Conservation (phyloP, 2,113 vertebrate species). For the Dissostichus mawsoni region DNA sequence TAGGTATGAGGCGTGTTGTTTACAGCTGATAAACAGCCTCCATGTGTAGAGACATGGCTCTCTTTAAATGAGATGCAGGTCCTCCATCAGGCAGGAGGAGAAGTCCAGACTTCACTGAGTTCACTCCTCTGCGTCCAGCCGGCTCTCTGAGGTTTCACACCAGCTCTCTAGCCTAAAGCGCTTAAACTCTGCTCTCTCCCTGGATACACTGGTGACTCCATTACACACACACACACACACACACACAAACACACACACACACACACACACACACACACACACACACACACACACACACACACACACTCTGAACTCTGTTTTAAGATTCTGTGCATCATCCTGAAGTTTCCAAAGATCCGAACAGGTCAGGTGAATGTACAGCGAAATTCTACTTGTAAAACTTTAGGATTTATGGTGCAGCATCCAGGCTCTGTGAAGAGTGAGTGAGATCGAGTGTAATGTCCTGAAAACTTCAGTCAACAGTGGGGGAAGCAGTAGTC, state of each 20-base stretch:
- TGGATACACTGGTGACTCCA: conserved; percentile 8
- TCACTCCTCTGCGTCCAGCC: not conserved
- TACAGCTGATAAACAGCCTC: not conserved
- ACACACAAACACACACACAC: not conserved
- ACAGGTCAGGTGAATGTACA: not conserved
- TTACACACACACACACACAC: conserved; percentile 20
- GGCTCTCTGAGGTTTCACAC: conserved; percentile 22
- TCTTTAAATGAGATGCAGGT: not conserved
- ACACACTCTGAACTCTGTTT: conserved; percentile 8
- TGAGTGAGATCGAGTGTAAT: too few relatives aligned
- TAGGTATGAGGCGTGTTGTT: too few relatives aligned
- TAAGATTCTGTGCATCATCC: conserved; percentile 21
- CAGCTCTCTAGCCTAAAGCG: conserved; percentile 35
- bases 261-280: not conserved
- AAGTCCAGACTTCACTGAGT: not conserved
- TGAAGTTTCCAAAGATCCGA: conserved; percentile 42
- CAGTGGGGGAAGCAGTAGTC: too few relatives aligned
- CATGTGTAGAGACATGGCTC: not conserved
- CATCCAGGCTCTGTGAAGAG: not conserved
- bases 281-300: not conserved
- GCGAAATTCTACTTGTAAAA: conserved; percentile 6
- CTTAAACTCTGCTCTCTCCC: conserved; percentile 33
- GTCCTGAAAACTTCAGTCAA: too few relatives aligned
- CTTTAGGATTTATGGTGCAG: not conserved
- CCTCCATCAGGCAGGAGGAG: not conserved